Conservation (phyloP, 2,888 invertebrate genomes). For the Sphaerophoria taeniata region DNA sequence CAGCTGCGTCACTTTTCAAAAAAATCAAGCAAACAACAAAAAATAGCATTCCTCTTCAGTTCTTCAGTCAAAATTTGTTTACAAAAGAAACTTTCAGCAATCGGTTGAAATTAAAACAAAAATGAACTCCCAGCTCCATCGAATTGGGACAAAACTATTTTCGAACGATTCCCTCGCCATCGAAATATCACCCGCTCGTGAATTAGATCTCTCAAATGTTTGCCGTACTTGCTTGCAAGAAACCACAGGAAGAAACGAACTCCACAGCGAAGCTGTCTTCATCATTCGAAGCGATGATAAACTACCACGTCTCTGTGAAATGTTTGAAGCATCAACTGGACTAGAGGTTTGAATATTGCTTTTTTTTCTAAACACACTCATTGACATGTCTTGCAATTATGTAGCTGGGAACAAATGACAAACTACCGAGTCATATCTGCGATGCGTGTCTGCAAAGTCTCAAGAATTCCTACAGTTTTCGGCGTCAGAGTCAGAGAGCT, state of each 20-base stretch:
- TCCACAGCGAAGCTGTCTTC: constrained; percentile 46
- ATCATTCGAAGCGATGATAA: constrained; percentile 43
- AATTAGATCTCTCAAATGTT: constrained; percentile 44
- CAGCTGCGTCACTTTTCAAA: constrained; percentile 1
- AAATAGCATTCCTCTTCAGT: background rate
- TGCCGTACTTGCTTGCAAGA: constrained; percentile 62
- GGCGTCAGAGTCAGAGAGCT: constrained; percentile 36
- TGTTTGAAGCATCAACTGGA: constrained; percentile 54
- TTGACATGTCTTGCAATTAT: background rate
- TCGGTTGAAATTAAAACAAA: background rate
- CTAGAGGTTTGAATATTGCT: constrained; percentile 3
- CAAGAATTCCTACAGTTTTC: constrained; percentile 46
- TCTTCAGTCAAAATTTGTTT: constrained; percentile 18
- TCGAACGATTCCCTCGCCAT: background rate
- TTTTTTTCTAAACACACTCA: background rate
- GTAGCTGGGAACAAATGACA: constrained; percentile 45
- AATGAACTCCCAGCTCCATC: constrained; percentile 11
- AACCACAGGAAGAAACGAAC: constrained; percentile 48
- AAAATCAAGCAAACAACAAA: background rate
- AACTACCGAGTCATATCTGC: constrained; percentile 54
- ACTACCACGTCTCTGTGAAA: constrained; percentile 47
- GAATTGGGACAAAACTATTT: background rate
- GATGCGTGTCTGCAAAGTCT: constrained; percentile 39
- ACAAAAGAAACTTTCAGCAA: background rate
- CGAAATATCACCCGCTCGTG: background rate